phyloP scores from a whole-genome alignment of 2,113 vertebrate species.

The Tretioscincus oriximinensis region DNA sequence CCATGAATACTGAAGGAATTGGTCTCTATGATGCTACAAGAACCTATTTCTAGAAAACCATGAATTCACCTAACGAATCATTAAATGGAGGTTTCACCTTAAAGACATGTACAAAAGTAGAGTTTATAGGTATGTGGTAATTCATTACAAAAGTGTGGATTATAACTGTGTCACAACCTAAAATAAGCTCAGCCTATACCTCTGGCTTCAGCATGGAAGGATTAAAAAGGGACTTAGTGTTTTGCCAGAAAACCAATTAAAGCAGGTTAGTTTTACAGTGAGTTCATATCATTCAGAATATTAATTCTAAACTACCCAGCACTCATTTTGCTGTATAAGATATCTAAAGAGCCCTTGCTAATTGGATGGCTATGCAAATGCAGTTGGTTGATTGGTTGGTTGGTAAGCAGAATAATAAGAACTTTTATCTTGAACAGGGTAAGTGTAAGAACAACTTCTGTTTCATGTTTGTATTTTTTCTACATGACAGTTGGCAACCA shows the following conservation, averaged over 20 bases:
- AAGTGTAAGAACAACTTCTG: neutral
- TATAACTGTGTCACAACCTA: neutral
- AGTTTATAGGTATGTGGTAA: neutral
- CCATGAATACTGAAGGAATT: too few relatives aligned
- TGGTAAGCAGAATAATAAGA: too few relatives aligned
- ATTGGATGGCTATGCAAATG: too few relatives aligned
- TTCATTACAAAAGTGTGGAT: neutral
- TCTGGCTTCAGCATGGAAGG: neutral
- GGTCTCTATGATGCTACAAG: too few relatives aligned
- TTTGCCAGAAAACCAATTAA: neutral
- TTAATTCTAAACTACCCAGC: neutral
- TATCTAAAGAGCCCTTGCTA: too few relatives aligned
- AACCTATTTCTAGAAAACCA: too few relatives aligned
- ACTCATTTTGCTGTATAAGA: neutral
- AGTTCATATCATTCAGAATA: neutral
- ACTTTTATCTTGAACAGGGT: too few relatives aligned
- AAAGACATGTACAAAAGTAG: neutral
- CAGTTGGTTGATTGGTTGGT: too few relatives aligned
- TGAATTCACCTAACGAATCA: too few relatives aligned
- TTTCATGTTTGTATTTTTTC: neutral
- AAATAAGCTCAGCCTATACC: neutral
- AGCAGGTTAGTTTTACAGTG: neutral
- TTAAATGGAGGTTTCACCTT: too few relatives aligned
- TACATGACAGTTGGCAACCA: conserved; percentile 87
- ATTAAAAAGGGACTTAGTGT: neutral